Evolutionary conservation across 2,797 vertebrate genomes (phyloP), one percentile per base, ranked within the genome.

Genomic region (Parauchenoglanis ngamensis): DNA sequence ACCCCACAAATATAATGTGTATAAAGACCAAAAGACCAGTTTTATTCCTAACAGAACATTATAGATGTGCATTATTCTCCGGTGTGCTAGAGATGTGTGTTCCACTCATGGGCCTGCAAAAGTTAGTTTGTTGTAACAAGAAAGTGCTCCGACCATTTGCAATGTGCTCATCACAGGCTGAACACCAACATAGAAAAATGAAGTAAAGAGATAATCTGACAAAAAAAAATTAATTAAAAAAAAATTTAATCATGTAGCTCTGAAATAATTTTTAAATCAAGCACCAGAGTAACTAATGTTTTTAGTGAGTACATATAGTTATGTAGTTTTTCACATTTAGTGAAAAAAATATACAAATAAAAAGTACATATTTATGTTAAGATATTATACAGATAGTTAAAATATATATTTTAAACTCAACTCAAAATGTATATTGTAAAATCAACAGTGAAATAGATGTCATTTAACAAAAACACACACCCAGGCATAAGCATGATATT

Each of bases 81-180:
- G 12, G 46, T 76, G 73, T 76, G 46, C 73, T 76, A 28, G 46
- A 52, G 46, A n/a, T 76, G 46, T 75, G 44, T 75, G 73, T 75
- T 75, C 44, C 46, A 52, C 12, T n/a, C 11, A 52, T 2, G 40
- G 44, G 44, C 23, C 72, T 13, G 72, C 31, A 13, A 77, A 77
- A 28, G n/a, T 52, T 54, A 75, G 8, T 49, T 49, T 52, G 44
- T 49, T 75, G 23, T 23, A 4, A 31, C 12, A n/a, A 49, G 15
- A 75, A 49, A 75, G 23, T 4, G 49, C 23, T 3, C 7, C 31
- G 19, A 23, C 7, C 2, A 44, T 72, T 35, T 75, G 11, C 72
- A 75, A 15, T 13, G 23, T 75, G 44, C 23, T 11, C 21, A 25
- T 15, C 10, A 49, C 44, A 75, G 23, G 25, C 4, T 49, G 10